Base-by-base conservation (phyloP, 2,113 vertebrate species). In the Etheostoma cragini region DNA sequence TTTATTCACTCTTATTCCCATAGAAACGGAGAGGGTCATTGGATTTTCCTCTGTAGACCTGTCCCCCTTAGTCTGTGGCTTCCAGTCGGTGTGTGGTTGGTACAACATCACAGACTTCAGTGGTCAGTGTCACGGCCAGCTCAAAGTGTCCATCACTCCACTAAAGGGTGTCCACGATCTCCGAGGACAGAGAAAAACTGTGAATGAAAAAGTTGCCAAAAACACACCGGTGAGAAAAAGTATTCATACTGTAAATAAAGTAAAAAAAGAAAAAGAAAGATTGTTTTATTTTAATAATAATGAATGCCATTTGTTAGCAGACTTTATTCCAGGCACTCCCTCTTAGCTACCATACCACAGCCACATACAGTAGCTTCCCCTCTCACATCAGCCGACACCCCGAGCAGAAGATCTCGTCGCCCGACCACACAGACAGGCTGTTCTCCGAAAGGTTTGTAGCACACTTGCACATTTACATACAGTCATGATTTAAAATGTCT, bases 11-110 rank as follows among this genome's bases (percentile, higher is more conserved):
- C 8, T 84, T 79, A n/a, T 10, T 21, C 74, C 35, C 26, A 14
- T 62, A 98, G 98, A 97, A 77, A 87, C 95, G 0, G 97, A 99
- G 53, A 94, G 97, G 10, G 97, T 98, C 85, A 94, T 99, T 54
- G 98, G 98, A 16, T 99, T 99, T 86, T 96, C 97, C 0, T 95
- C 98, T 0, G 97, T 99, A 58, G 97, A 99, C 90, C 96, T 99
- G 42, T 97, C 96, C 8, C 97, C 97, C 0, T 96, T 99, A n/a
- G 95, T 98, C 0, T 97, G 95, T 8, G 98, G 98, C 66, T 98
- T 99, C 92, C 96, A 94, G 84, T 96, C 96, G 0, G 94, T 99
- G 76, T 98, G 97, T 0, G 98, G 98, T 3, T 99, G 98, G 98
- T 99, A 99, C 94, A 98, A 99, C 79, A 97, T 99, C 81, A 96